Percentiles rank a stretch among this genome's conserved stretches.
Conservation (phyloP, 2,113 vertebrate species). For the Natator depressus region DNA sequence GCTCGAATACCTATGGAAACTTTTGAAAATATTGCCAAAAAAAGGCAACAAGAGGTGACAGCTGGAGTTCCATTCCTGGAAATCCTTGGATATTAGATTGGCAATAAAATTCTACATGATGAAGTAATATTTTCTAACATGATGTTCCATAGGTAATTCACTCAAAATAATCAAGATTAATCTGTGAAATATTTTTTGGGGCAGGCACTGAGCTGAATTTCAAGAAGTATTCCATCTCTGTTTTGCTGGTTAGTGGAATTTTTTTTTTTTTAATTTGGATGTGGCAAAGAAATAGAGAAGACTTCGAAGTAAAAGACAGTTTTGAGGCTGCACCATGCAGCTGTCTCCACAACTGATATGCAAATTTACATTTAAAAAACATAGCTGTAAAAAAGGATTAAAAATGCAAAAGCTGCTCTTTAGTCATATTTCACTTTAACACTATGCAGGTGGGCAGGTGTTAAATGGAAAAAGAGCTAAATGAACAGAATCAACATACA, state of each 20-base stretch:
- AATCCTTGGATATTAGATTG: neutral
- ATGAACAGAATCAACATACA: accelerated
- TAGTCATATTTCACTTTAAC: neutral
- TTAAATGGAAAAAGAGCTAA: neutral
- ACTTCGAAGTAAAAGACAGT: neutral
- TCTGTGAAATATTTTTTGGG: neutral
- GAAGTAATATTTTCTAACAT: neutral
- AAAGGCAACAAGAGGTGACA: neutral
- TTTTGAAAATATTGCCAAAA: neutral
- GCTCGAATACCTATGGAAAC: neutral
- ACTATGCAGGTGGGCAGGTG: neutral
- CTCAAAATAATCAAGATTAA: neutral
- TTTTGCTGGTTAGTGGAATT: neutral
- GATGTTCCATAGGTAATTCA: neutral
- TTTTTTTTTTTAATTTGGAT: neutral
- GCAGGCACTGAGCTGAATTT: neutral
- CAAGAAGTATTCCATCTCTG: neutral
- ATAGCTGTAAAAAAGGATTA: neutral
- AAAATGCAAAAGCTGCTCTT: neutral
- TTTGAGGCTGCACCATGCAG: neutral
- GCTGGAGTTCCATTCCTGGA: neutral
- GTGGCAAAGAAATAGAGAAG: neutral
- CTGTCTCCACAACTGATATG: neutral
- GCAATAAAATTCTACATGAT: neutral
- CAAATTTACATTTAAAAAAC: neutral